A percentile compares a stretch with the other conserved stretches of the same genome.
These are phyloP conservation scores for Forbesichthys agassizii DNA, from an alignment of 2,113 vertebrate species.

Conservation along the genomic window DNA sequence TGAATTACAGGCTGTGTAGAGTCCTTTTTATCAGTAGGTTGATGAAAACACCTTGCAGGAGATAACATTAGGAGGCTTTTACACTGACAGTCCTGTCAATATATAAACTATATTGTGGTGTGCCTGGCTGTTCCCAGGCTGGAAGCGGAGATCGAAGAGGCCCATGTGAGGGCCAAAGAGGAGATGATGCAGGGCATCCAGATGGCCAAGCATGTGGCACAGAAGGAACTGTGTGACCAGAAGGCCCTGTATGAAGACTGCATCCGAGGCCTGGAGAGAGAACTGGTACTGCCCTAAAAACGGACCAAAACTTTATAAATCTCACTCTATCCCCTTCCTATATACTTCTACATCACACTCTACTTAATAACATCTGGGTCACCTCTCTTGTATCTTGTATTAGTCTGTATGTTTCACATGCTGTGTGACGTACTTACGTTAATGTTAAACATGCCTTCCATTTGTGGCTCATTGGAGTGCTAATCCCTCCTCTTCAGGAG, in stretches of 20 bases:
- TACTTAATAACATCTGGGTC: neutral
- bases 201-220: slow-evolving; percentile 90
- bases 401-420: neutral
- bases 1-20: too few relatives aligned
- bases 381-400: neutral
- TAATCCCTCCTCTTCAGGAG: slow-evolving; percentile 69
- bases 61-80: too few relatives aligned
- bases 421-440: too few relatives aligned
- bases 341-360: too few relatives aligned
- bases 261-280: slow-evolving; percentile 83
- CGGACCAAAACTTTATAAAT: neutral
- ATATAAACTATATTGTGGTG: neutral
- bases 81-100: too few relatives aligned
- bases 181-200: slow-evolving; percentile 96
- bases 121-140: slow-evolving; percentile 72
- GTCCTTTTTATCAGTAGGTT: too few relatives aligned
- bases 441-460: neutral
- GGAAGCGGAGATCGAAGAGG: slow-evolving; percentile 91
- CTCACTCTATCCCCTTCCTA: too few relatives aligned
- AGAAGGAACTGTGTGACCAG: slow-evolving; percentile 86
- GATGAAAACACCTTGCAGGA: too few relatives aligned
- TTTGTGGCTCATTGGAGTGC: neutral
- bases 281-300: slow-evolving; percentile 77
- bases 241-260: slow-evolving; percentile 83
- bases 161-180: slow-evolving; percentile 87